Base-by-base conservation (phyloP, 1,140 invertebrate genomes). In the Scaptomyza graminum region DNA sequence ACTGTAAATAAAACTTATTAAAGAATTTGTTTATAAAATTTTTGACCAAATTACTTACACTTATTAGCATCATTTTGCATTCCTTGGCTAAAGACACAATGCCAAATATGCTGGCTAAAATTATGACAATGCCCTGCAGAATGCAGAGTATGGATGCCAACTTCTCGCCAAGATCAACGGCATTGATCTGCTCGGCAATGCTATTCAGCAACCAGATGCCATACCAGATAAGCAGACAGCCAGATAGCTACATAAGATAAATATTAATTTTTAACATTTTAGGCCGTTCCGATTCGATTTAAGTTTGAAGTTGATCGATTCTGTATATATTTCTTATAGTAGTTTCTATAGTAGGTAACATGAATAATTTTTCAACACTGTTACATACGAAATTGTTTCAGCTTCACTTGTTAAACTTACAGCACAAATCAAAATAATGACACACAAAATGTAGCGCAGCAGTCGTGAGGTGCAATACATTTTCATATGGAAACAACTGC, bases 161-260 rank as follows among this genome's bases (percentile, higher is more conserved):
- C 9, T 74, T 56, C 57, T 91, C 90, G 54, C 80, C 87, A 28
- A 82, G 62, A 37, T 90, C 83, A 18, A 89, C 25, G 0, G 64
- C 62, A 31, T 57, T 51, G 1, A 5, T 46, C 41, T 64, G 67
- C 18, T 70, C 79, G 12, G 25, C 43, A 12, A 88, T 56, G 34
- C 74, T 90, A 28, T 88, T 73, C 52, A 85, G 67, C 54, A 91
- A 54, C 90, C 90, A 90, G 54, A 51, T 50, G 47, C 90, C 90
- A 41, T 90, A 91, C 90, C 89, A 90, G 52, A 87, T 87, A 46
- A 90, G 52, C 55, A 87, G 54, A 15, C 71, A 72, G 60, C 89
- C 90, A 25, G 74, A n/a, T n/a, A n/a, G n/a, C n/a, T n/a, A n/a
- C n/a, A n/a, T n/a, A n/a, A n/a, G n/a, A n/a, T n/a, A n/a, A n/a